A percentile compares a stretch with the other conserved stretches of the same genome.
phyloP scores from a whole-genome alignment of 1,140 invertebrate genomes.

The Drosophila willistoni region DNA sequence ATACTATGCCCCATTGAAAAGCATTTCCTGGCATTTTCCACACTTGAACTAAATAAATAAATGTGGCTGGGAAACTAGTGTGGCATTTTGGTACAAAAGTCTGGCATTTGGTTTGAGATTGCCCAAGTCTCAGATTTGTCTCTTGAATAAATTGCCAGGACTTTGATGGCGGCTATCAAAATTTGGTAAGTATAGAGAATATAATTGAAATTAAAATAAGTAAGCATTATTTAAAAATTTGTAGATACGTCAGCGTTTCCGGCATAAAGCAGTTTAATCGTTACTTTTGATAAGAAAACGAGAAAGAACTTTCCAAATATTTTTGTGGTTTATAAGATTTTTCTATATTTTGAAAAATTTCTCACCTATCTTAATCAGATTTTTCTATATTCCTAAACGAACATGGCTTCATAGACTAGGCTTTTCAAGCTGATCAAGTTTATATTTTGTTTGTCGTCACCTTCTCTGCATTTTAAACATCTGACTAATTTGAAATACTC shows the following conservation, averaged over 20 bases:
- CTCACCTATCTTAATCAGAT: too few species aligned
- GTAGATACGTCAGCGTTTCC: neutral
- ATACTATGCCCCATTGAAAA: neutral
- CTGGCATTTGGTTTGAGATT: neutral
- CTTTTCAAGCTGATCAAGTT: too few species aligned
- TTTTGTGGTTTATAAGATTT: too few species aligned
- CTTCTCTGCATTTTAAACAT: too few species aligned
- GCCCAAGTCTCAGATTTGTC: neutral
- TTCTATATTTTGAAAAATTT: too few species aligned
- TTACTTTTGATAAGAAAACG: neutral
- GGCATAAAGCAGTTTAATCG: neutral
- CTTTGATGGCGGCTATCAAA: neutral
- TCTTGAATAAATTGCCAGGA: neutral
- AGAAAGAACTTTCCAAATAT: too few species aligned
- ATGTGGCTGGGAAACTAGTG: neutral
- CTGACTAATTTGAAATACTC: too few species aligned
- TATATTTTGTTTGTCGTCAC: too few species aligned
- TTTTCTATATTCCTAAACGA: too few species aligned
- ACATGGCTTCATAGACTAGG: too few species aligned
- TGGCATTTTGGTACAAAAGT: neutral
- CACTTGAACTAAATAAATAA: too few species aligned
- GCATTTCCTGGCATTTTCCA: too few species aligned
- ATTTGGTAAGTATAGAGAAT: neutral
- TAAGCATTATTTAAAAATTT: neutral
- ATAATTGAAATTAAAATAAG: neutral